Percentiles rank a stretch among this genome's conserved stretches.
Evolutionary conservation across 2,888 invertebrate genomes (phyloP).

Genomic region (Cinara cedri): DNA sequence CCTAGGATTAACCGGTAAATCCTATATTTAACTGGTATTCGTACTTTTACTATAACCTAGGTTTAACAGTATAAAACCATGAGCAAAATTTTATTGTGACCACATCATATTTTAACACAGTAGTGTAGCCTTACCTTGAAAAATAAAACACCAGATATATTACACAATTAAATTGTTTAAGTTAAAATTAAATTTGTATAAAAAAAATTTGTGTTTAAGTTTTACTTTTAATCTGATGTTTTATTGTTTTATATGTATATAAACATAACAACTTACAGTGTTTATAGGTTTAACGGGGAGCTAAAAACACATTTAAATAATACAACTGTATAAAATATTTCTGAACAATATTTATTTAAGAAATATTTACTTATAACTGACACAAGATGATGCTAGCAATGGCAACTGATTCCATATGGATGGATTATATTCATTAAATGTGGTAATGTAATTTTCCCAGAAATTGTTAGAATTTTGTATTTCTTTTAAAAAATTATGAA

Average conservation of each 20-base stretch:
- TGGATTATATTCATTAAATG: conserved; percentile 24
- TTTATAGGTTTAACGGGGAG: background rate
- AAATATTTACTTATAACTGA: conserved; percentile 35
- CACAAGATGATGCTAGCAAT: conserved; percentile 33
- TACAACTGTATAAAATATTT: background rate
- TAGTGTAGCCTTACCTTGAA: no score
- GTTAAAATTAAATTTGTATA: no score
- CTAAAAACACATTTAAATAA: conserved; percentile 31
- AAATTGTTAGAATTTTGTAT: conserved; percentile 15
- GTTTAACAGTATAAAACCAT: no score
- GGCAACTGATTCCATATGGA: conserved; percentile 33
- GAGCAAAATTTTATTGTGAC: no score
- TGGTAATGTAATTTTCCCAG: conserved; percentile 28
- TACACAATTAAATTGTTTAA: no score
- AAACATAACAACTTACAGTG: conserved; percentile 30
- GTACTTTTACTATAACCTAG: no score
- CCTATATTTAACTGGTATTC: no score
- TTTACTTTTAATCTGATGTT: background rate
- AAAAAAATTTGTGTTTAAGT: no score
- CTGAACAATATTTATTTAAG: background rate
- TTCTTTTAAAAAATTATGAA: conserved; percentile 44
- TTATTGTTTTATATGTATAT: background rate
- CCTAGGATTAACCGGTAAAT: no score
- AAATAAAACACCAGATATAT: no score
- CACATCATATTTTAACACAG: no score